Conservation (phyloP, 2,888 invertebrate species). For the Biston stratarius region DNA sequence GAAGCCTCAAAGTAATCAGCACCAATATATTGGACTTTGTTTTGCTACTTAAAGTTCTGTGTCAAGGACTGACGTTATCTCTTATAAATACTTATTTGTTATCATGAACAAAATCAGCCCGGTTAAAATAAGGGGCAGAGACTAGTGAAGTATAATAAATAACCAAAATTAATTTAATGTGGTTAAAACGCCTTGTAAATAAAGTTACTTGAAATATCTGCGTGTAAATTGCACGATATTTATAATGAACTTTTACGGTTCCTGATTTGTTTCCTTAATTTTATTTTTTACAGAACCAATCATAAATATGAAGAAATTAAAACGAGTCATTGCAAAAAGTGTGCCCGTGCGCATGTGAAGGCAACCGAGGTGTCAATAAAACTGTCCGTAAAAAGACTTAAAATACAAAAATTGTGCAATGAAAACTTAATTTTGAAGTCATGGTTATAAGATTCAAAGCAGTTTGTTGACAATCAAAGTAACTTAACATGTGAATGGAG, state of each 20-base stretch:
- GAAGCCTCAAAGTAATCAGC: no score
- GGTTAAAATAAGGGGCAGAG: no score
- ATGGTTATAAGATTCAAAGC: constrained; percentile 43
- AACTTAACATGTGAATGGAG: constrained; percentile 77
- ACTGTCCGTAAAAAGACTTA: constrained; percentile 50
- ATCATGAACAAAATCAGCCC: no score
- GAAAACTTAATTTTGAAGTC: constrained; percentile 29
- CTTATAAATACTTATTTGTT: no score
- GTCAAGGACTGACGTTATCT: no score
- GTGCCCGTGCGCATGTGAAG: constrained; percentile 81
- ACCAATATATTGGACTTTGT: no score
- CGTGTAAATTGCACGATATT: constrained; percentile 2
- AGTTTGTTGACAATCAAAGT: constrained; percentile 43
- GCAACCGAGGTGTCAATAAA: constrained; percentile 76
- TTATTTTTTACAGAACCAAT: constrained; percentile 33
- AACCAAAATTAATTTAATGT: constrained; percentile 8
- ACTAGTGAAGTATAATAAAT: no score
- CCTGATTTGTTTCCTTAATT: constrained; percentile 2
- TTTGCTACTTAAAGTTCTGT: no score
- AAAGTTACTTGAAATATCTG: not conserved
- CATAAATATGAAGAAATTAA: constrained; percentile 59
- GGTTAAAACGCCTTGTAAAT: constrained; percentile 5
- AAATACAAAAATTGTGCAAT: constrained; percentile 30
- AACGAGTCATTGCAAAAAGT: constrained; percentile 74
- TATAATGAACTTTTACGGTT: constrained; percentile 5